Evolutionary conservation across 2,113 vertebrate species (phyloP), one percentile per base, ranked within the genome.

Genomic region (Myotis davidii): DNA sequence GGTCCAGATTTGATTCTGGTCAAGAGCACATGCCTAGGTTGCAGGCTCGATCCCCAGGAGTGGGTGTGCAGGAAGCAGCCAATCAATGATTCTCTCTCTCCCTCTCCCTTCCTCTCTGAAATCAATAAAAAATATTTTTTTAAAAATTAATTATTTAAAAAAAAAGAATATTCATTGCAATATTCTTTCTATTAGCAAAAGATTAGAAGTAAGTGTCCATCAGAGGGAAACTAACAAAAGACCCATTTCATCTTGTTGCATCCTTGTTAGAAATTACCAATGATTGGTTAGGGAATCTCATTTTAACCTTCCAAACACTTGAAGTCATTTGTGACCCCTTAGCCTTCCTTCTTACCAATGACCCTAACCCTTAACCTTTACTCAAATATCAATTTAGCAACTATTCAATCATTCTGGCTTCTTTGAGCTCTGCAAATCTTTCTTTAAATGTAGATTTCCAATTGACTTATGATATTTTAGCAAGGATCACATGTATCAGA

Each of bases 151-250:
- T 56, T 56, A 23, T 23, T 56, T 56, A 56, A 56, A 29, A 64
- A 29, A 64, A 64, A 29, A 64, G 39, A 86, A 74, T 82, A 76
- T 37, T 95, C 11, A 45, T 74, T 74, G 52, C 37, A 32, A 74
- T 34, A 89, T 72, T 76, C 27, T 94, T 94, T 76, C 12, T 73
- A 48, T 86, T 45, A 91, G 81, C 54, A 87, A 91, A 74, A 56
- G 56, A 39, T 73, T 76, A 95, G 56, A n/a, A 37, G 39, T 25
- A 91, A 74, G 59, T 69, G 32, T 83, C 56, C 69, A 76, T 82
- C 37, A 50, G 69, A 87, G 25, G n/a, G 59, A 74, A 37, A 56
- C 56, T 37, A 67, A 48, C 87, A 73, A 72, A 72, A 70, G 39
- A 42, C 50, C n/a, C 42, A 39, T 93, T 86, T 86, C 39, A 79